Conservation (phyloP, 2,113 vertebrate genomes). For the Leuciscus idus region DNA sequence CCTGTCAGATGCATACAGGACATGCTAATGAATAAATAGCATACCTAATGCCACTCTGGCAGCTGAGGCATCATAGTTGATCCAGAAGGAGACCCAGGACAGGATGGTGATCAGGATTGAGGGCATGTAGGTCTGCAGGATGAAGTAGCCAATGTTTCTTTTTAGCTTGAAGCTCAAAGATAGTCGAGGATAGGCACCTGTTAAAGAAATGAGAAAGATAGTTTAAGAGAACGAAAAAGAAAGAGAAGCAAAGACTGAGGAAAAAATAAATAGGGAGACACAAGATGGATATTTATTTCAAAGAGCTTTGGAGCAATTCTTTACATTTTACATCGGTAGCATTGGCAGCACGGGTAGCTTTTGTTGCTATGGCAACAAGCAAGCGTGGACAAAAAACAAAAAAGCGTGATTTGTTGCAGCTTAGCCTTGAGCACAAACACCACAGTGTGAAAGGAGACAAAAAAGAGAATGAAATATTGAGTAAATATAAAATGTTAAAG, state of each 20-base stretch:
- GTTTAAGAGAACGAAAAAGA: background rate
- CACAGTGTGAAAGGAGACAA: slow-evolving; percentile 24
- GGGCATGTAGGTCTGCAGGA: slow-evolving; percentile 99
- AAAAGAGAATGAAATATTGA: slow-evolving; percentile 27
- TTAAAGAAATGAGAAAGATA: slow-evolving; percentile 45
- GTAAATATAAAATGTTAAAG: slow-evolving; percentile 45
- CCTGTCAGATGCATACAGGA: slow-evolving; percentile 1
- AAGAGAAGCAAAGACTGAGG: slow-evolving; percentile 8
- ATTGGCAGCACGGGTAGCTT: slow-evolving; percentile 56
- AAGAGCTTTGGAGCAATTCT: slow-evolving; percentile 48
- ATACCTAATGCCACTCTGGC: slow-evolving; percentile 97
- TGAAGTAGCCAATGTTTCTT: slow-evolving; percentile 99
- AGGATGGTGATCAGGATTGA: slow-evolving; percentile 98
- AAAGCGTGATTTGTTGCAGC: slow-evolving; percentile 57
- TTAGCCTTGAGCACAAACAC: slow-evolving; percentile 60
- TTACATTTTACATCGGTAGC: slow-evolving; percentile 61
- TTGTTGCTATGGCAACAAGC: slow-evolving; percentile 68
- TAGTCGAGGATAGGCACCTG: slow-evolving; percentile 96
- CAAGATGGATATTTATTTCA: slow-evolving; percentile 50
- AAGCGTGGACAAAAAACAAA: slow-evolving; percentile 52
- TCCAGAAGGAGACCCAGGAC: slow-evolving; percentile 99
- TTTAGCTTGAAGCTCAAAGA: slow-evolving; percentile 97
- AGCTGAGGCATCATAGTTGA: slow-evolving; percentile 97
- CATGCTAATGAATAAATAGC: background rate
- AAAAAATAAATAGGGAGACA: background rate